phyloP scores from a whole-genome alignment of 2,113 vertebrate genomes.

The Pitta sordida region DNA sequence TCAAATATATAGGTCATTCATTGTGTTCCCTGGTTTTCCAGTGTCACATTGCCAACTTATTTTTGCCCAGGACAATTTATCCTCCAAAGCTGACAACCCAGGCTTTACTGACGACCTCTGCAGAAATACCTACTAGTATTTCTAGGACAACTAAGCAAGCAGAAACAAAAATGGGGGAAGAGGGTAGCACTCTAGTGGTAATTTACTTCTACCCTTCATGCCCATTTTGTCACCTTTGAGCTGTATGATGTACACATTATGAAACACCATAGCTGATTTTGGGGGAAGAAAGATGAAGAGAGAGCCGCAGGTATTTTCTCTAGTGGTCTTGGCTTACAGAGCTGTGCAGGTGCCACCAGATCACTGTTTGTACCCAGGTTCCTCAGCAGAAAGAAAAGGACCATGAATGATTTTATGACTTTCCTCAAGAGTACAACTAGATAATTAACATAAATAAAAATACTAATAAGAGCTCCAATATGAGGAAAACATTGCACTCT shows the following conservation, averaged over 20 bases:
- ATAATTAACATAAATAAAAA: neutral
- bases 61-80: neutral
- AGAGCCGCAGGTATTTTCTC: neutral
- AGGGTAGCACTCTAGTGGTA: neutral
- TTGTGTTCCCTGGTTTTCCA: neutral
- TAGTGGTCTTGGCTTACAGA: neutral
- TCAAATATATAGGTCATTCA: neutral
- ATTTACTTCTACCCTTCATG: neutral
- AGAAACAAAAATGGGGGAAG: neutral
- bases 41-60: neutral
- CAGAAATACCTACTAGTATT: neutral
- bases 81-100: neutral
- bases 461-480: neutral
- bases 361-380: neutral
- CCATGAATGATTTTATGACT: neutral
- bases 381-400: neutral
- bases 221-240: neutral
- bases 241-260: neutral
- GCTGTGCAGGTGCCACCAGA: neutral
- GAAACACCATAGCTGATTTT: neutral
- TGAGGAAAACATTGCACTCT: neutral
- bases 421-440: neutral
- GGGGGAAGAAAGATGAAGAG: neutral
- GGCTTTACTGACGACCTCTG: neutral
- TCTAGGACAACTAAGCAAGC: neutral